A percentile compares a stretch with the other conserved stretches of the same genome.
phyloP scores from a whole-genome alignment of 1,140 invertebrate genomes.

The Zaprionus inermis region DNA sequence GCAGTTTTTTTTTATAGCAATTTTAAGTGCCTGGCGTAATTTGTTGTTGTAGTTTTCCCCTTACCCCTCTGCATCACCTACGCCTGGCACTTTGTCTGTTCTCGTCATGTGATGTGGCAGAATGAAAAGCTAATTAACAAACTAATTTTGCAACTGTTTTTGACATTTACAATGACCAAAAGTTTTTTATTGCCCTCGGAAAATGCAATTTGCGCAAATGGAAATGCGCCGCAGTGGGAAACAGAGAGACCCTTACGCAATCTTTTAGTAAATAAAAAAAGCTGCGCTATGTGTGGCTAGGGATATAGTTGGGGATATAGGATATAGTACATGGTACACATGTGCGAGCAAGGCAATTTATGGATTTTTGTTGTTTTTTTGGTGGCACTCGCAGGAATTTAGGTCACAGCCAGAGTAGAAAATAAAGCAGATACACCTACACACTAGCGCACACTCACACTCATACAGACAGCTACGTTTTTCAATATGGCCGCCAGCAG shows the following conservation, averaged over 20 bases:
- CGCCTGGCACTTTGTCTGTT: constrained; percentile 38
- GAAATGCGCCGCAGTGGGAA: not conserved
- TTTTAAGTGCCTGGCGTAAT: constrained; percentile 27
- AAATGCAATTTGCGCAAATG: constrained; percentile 33
- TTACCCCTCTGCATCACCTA: not conserved
- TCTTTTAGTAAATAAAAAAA: constrained; percentile 13
- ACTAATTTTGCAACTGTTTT: constrained; percentile 79
- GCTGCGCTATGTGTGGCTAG: not conserved
- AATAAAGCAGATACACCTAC: not conserved
- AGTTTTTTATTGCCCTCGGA: constrained; percentile 69
- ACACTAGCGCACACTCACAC: not conserved
- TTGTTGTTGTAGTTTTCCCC: constrained; percentile 18
- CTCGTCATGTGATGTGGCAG: constrained; percentile 53
- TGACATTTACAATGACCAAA: constrained; percentile 75
- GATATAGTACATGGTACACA: not conserved
- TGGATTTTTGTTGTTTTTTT: constrained; percentile 30
- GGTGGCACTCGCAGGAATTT: constrained; percentile 39
- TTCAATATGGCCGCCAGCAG: not conserved
- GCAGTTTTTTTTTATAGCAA: constrained; percentile 22
- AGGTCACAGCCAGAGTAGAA: constrained; percentile 57
- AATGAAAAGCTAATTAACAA: constrained; percentile 82
- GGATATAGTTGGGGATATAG: constrained; percentile 1
- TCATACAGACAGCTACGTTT: not conserved
- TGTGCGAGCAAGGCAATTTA: constrained; percentile 32
- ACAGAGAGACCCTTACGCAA: constrained; percentile 5